Conservation (phyloP, 2,797 vertebrate genomes). For the Leuciscus waleckii region DNA sequence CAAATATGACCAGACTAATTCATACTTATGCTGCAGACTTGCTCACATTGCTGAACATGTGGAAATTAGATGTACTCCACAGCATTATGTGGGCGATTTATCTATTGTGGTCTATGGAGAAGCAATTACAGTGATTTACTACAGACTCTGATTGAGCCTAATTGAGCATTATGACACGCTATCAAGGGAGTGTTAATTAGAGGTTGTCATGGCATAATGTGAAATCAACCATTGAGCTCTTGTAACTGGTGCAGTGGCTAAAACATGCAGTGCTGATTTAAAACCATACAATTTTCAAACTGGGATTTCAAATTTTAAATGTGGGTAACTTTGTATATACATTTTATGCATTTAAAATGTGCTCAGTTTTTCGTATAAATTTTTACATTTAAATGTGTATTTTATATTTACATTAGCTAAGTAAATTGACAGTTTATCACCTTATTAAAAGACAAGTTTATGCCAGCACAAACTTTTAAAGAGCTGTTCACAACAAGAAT, state of each 20-base stretch:
- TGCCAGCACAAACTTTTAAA: background rate
- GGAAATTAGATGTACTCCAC: background rate
- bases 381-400: background rate
- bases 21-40: background rate
- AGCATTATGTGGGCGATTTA: background rate
- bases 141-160: conserved; percentile 35
- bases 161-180: conserved; percentile 37
- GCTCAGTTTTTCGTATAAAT: background rate
- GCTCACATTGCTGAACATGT: background rate
- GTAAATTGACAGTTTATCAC: background rate
- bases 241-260: background rate
- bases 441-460: background rate
- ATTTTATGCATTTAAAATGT: background rate
- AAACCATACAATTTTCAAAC: background rate
- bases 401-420: background rate
- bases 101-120: conserved; percentile 20
- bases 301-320: background rate
- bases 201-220: conserved; percentile 23
- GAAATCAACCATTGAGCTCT: conserved; percentile 13
- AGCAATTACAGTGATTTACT: conserved; percentile 42
- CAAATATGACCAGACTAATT: background rate
- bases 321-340: background rate
- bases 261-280: background rate
- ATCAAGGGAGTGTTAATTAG: conserved; percentile 33
- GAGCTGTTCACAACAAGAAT: background rate